These are phyloP conservation scores for Callorhinus ursinus DNA, from an alignment of 2,113 vertebrate species.

Conservation along the genomic window DNA sequence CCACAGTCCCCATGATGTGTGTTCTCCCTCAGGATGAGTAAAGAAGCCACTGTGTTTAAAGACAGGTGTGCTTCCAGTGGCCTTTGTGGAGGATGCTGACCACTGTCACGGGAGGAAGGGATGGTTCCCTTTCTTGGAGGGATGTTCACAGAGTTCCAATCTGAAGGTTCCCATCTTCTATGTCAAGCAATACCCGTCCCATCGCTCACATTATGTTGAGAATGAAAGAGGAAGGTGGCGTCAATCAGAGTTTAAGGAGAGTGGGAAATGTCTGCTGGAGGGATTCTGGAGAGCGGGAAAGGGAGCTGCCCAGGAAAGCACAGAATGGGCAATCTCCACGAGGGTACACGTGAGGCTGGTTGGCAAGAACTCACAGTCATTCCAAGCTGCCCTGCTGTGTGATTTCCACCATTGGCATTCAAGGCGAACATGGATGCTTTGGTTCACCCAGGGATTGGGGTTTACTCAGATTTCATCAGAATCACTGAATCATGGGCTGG, in stretches of 20 bases:
- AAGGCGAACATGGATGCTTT: neutral
- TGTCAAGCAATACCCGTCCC: too few species aligned
- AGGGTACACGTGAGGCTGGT: neutral
- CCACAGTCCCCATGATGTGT: neutral
- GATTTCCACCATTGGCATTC: neutral
- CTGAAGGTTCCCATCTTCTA: neutral
- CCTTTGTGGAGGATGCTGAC: neutral
- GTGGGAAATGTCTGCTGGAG: neutral
- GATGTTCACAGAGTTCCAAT: neutral
- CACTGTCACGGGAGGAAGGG: neutral
- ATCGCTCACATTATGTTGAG: neutral
- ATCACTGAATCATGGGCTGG: neutral
- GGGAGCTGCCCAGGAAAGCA: neutral
- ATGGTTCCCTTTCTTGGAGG: neutral
- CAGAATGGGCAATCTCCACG: neutral
- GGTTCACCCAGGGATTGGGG: neutral
- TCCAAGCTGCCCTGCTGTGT: neutral
- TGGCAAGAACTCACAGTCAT: too few species aligned
- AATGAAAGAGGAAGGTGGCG: fast-evolving
- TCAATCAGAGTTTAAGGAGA: neutral
- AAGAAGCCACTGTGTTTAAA: neutral
- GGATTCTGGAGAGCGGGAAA: neutral
- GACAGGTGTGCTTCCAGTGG: neutral
- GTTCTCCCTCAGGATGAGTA: neutral
- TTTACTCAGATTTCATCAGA: neutral